Base-by-base conservation (phyloP, 2,888 invertebrate genomes). In the Micropterix aruncella region DNA sequence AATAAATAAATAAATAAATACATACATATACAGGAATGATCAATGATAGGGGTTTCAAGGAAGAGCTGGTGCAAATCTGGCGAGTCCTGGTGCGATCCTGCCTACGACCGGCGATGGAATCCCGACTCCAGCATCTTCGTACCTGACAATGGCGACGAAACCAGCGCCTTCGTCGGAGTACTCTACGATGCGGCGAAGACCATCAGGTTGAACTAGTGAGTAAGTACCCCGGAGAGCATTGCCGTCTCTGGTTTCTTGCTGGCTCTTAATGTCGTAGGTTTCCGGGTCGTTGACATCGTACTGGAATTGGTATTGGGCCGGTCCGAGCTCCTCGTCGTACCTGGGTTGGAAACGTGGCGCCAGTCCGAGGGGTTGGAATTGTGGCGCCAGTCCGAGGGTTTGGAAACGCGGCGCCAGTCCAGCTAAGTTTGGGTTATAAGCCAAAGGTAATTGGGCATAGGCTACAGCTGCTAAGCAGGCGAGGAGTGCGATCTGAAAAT, bases 251-350 rank as follows among this genome's bases (percentile, higher is more conserved):
- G 38, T 41, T 40, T 49, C 50, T 40, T 48, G 40, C 42, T 50
- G 50, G 50, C 50, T 50, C 50, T 50, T 50, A 46, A 48, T 44
- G 41, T 50, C 50, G 41, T 48, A 47, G 48, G 51, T 47, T 50
- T 48, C 47, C 43, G 47, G 48, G 27, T 50, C 51, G 44, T 50
- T 50, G 46, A 50, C 50, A 46, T 48, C 48, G 44, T 50, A 48
- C 43, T 50, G 46, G 42, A 50, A 50, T 46, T 47, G 46, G 48
- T 48, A 50, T 40, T 47, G 47, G 27, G 27, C 27, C 27, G 27
- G 27, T 12, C 12, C 27, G 27, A 7, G 12, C 12, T 27, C 7
- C 27, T 27, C 27, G 7, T n/a, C n/a, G n/a, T n/a, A n/a, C n/a
- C n/a, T n/a, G n/a, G n/a, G n/a, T n/a, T n/a, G n/a, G n/a, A n/a